Percentiles rank a stretch among this genome's conserved stretches.
Evolutionary conservation across 2,797 vertebrate genomes (phyloP).

Genomic region (Pogonophryne albipinna): DNA sequence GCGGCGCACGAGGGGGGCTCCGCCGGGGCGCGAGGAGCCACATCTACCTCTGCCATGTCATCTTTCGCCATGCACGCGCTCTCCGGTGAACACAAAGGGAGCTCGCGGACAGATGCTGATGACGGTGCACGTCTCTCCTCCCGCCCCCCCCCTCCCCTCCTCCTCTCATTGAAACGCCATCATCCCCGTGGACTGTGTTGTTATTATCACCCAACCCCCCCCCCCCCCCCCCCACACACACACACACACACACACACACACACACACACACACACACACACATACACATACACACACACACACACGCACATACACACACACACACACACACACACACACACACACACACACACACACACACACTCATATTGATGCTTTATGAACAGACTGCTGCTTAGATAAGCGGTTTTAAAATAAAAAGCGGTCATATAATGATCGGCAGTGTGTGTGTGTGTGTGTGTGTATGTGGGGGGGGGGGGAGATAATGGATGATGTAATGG

Average conservation of each 20-base stretch:
- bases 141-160: slow-evolving; percentile 66
- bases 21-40: slow-evolving; percentile 71
- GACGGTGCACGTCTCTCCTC: slow-evolving; percentile 80
- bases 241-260: background rate
- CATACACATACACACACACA: too few species aligned
- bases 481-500: slow-evolving; percentile 83
- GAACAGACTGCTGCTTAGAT: background rate
- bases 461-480: slow-evolving; percentile 28
- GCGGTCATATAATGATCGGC: too few species aligned
- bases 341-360: too few species aligned
- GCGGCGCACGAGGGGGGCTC: slow-evolving; percentile 67
- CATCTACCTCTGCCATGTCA: slow-evolving; percentile 87
- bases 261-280: background rate
- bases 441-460: too few species aligned
- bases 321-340: background rate
- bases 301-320: too few species aligned
- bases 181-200: slow-evolving; percentile 42
- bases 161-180: slow-evolving; percentile 68
- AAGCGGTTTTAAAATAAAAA: too few species aligned
- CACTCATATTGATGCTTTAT: background rate
- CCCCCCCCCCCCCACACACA: too few species aligned
- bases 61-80: slow-evolving; percentile 83
- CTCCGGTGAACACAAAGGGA: slow-evolving; percentile 82
- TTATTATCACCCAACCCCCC: slow-evolving; percentile 21
- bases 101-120: slow-evolving; percentile 81